A percentile compares a stretch with the other conserved stretches of the same genome.
phyloP scores from a whole-genome alignment of 2,797 vertebrate genomes.

The Tauraco hartlaubi region DNA sequence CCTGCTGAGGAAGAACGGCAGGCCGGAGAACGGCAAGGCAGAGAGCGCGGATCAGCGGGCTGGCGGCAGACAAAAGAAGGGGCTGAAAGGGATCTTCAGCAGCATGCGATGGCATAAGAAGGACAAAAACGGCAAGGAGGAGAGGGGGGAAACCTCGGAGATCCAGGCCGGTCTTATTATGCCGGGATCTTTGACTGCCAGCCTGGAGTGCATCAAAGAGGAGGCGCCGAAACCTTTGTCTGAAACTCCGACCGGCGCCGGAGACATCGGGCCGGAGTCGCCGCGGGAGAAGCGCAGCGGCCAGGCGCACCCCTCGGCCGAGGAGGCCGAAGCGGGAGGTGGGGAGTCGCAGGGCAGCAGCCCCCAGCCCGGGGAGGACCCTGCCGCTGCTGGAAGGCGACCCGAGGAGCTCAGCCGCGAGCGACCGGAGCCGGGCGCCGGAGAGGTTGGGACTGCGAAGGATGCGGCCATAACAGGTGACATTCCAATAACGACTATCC shows the following conservation, averaged over 20 bases:
- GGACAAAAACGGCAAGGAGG: slow-evolving; percentile 86
- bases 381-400: slow-evolving; percentile 13
- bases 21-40: slow-evolving; percentile 81
- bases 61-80: slow-evolving; percentile 89
- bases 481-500: slow-evolving; percentile 75
- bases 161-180: slow-evolving; percentile 73
- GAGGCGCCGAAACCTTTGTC: slow-evolving; percentile 84
- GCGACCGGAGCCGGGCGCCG: slow-evolving; percentile 30
- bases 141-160: slow-evolving; percentile 80
- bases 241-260: slow-evolving; percentile 50
- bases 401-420: slow-evolving; percentile 63
- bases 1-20: slow-evolving; percentile 89
- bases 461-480: slow-evolving; percentile 81
- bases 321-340: slow-evolving; percentile 20
- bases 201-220: slow-evolving; percentile 83
- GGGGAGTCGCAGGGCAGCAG: slow-evolving; percentile 4
- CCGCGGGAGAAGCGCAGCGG: slow-evolving; percentile 66
- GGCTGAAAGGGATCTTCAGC: slow-evolving; percentile 92
- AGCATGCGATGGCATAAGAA: slow-evolving; percentile 93
- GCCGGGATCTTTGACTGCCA: slow-evolving; percentile 83
- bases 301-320: slow-evolving; percentile 17
- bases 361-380: slow-evolving; percentile 33
- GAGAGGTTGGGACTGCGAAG: slow-evolving; percentile 69
- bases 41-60: slow-evolving; percentile 84
- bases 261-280: slow-evolving; percentile 68